A percentile compares a stretch with the other conserved stretches of the same genome.
Conservation (phyloP, 2,888 invertebrate genomes). For the Entomobrya proxima region DNA sequence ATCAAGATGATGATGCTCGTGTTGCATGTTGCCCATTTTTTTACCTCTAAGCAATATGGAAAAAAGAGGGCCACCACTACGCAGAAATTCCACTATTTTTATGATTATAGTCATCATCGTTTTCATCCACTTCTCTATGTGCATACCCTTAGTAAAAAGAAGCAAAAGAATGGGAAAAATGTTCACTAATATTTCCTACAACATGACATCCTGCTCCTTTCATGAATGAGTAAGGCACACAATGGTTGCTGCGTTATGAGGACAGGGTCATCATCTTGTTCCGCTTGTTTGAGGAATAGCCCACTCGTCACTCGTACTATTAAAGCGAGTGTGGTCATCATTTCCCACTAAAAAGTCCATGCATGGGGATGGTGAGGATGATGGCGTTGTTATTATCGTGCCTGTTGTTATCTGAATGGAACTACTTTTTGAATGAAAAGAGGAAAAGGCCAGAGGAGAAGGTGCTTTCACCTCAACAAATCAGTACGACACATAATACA, state of each 20-base stretch:
- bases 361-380: no score
- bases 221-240: not conserved
- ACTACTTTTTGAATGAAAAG: no score
- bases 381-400: no score
- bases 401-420: constrained; percentile 8
- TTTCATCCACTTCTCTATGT: not conserved
- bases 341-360: no score
- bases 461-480: no score
- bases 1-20: constrained; percentile 8
- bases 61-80: not conserved
- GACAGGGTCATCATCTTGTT: constrained; percentile 6
- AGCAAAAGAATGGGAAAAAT: constrained; percentile 14
- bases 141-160: not conserved
- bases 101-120: not conserved
- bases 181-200: constrained; percentile 24
- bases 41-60: constrained; percentile 1
- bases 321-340: no score
- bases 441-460: no score
- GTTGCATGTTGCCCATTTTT: constrained; percentile 29
- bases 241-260: not conserved
- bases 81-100: constrained; percentile 15
- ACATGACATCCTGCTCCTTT: not conserved
- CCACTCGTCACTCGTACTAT: no score
- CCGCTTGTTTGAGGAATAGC: not conserved
- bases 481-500: no score